These are phyloP conservation scores for Nezara viridula DNA, from an alignment of 2,888 invertebrate genomes.

Conservation along the genomic window DNA sequence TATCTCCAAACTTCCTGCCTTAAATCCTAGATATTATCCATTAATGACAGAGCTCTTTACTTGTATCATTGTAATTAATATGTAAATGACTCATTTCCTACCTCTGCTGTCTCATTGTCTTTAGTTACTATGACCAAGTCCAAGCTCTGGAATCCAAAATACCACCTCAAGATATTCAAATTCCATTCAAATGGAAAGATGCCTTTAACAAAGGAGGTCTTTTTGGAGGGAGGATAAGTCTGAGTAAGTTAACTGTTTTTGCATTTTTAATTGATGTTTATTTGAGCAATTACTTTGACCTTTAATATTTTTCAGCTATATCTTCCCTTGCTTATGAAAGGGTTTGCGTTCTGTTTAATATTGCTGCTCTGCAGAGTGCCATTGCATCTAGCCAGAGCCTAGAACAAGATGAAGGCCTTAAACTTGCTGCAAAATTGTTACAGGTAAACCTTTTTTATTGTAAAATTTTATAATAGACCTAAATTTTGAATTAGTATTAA, in stretches of 20 bases:
- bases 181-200: conserved; percentile 99
- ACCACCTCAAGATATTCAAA: conserved; percentile 93
- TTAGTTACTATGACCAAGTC: conserved; percentile 96
- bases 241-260: conserved; percentile 79
- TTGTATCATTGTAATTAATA: not conserved
- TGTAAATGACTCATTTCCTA: conserved; percentile 17
- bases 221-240: conserved; percentile 91
- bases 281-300: not conserved
- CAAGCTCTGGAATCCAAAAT: conserved; percentile 93
- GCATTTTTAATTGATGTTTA: conserved; percentile 41
- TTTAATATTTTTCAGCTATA: conserved; percentile 76
- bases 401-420: conserved; percentile 94
- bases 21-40: not conserved
- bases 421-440: conserved; percentile 90
- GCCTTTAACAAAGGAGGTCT: conserved; percentile 97
- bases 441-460: conserved; percentile 74
- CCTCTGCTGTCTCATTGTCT: conserved; percentile 19
- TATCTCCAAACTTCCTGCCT: not conserved
- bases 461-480: not conserved
- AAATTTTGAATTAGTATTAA: not conserved
- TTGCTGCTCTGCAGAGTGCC: conserved; percentile 92
- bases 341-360: conserved; percentile 95
- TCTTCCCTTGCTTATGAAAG: conserved; percentile 93
- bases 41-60: not conserved
- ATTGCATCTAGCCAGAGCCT: conserved; percentile 87